phyloP scores from a whole-genome alignment of 2,797 vertebrate species.

The Microhierax caerulescens region DNA sequence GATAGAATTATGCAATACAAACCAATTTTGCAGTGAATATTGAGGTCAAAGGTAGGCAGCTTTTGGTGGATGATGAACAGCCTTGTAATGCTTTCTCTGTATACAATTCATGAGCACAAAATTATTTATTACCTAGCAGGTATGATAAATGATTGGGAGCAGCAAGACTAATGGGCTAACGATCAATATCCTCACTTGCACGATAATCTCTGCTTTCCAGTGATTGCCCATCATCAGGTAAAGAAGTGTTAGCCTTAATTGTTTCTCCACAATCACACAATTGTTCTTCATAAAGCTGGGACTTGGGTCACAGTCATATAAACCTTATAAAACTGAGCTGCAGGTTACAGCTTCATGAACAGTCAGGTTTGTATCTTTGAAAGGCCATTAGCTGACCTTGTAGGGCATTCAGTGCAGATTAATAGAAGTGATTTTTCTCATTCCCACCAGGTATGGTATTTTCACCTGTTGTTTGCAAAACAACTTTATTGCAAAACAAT shows the following conservation, averaged over 20 bases:
- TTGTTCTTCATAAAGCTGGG: neutral
- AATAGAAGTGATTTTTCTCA: neutral
- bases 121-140: neutral
- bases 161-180: neutral
- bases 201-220: neutral
- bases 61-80: neutral
- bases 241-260: neutral
- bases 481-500: too few relatives aligned
- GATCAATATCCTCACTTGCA: neutral
- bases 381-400: neutral
- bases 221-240: neutral
- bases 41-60: neutral
- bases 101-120: neutral
- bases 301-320: neutral
- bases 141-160: neutral
- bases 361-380: neutral
- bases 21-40: neutral
- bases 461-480: neutral
- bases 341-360: neutral
- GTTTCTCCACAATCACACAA: neutral
- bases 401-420: neutral
- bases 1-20: neutral
- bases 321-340: neutral
- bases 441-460: neutral
- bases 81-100: neutral